Evolutionary conservation across 2,113 vertebrate species (phyloP), one percentile per base, ranked within the genome.

Genomic region (Amphiprion percula): DNA sequence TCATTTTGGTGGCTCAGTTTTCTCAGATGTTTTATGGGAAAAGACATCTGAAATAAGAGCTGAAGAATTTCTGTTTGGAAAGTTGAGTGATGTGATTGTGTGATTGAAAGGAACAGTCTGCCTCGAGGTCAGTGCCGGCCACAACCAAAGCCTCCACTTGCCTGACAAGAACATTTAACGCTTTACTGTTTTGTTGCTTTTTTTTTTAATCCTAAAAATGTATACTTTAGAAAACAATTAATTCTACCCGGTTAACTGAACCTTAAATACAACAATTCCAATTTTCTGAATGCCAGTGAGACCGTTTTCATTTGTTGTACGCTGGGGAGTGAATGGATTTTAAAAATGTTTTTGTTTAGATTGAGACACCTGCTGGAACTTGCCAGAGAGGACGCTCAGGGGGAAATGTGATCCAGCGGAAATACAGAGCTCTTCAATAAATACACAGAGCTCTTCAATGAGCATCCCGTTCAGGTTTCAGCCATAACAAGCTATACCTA

Each of bases 351-450:
- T 61, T 50, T 58, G 16, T 62, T 83, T 44, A 24, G 28, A 87
- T 37, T 70, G 63, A 72, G 9, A 65, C 75, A 86, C 72, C 68
- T 83, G 62, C 41, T 66, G 58, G 26, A 75, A 61, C 7, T 64
- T 44, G 16, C n/a, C 23, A 2, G 16, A 80, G 75, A 75, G 71
- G 73, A 75, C 55, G 62, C 53, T 85, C 47, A 74, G 53, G 74
- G 30, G 17, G 49, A 84, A 84, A 82, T 76, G 69, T 71, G 63
- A 84, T 80, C 62, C 64, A 63, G n/a, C 10, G 12, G 8, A 87
- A 71, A 77, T 74, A 80, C 69, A 82, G 70, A 83, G 77, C 83
- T 86, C 86, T 84, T 80, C 55, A 82, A 21, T 68, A 60, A 83
- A 88, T 81, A 70, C 59, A 74, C 86, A 77, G 23, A 63, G 77